Base-by-base conservation (phyloP, 2,113 vertebrate species). In the Macrotus californicus region DNA sequence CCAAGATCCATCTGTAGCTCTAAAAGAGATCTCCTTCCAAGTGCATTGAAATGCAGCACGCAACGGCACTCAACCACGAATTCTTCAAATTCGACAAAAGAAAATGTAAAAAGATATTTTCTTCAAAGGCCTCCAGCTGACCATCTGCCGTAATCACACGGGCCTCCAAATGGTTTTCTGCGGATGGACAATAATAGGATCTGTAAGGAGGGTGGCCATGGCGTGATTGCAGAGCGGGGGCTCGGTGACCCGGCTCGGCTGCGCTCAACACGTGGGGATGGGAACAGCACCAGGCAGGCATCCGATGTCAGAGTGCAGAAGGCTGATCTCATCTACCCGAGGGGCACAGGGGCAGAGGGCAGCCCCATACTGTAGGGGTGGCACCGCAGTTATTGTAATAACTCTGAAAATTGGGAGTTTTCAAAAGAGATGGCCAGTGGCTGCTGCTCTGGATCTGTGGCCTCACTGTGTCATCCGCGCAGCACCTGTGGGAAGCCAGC, bases 51-150 rank as follows among this genome's bases (percentile, higher is more conserved):
- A 88, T 90, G 66, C 89, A 92, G 81, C 73, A 87, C 11, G 26
- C 80, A 97, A 93, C 52, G 22, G 41, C 89, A 89, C 93, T 94
- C 96, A 93, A 72, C 89, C 66, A 64, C 13, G 15, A 89, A 93
- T 85, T 95, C 95, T 91, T 94, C 61, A 93, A 96, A 97, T 92
- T 96, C 88, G 93, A 94, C 97, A 96, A 97, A 85, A 96, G 92
- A 91, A 96, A 97, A 95, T 83, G 88, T 95, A 90, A 89, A 96
- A 97, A 92, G 97, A 81, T 92, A 95, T 96, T 97, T 97, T 94
- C 96, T 96, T 92, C 96, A 94, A 89, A 94, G 95, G 96, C 81
- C 85, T 96, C 96, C 94, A 97, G 97, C 96, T 95, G 94, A 87
- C 93, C 95, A 92, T 93, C 94, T 94, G 94, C 95, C 93, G 90